phyloP scores from a whole-genome alignment of 2,113 vertebrate species.

The Elachura formosa region DNA sequence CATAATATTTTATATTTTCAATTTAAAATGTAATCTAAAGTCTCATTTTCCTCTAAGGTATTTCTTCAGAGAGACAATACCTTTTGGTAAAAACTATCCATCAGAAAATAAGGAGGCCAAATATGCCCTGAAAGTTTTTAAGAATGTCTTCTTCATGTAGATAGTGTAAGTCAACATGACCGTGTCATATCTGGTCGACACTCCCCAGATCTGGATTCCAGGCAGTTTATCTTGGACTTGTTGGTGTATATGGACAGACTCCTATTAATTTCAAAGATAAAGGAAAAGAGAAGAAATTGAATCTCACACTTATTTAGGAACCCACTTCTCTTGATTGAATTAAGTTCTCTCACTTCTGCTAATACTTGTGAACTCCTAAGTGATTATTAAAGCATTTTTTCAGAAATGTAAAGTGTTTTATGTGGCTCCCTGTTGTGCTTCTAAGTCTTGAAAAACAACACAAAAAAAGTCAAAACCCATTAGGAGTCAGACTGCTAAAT shows the following conservation, averaged over 20 bases:
- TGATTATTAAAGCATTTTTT: constrained; percentile 33
- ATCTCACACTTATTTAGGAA: not conserved
- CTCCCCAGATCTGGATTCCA: not conserved
- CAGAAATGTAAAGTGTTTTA: not conserved
- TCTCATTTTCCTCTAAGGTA: not conserved
- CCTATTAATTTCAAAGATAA: not conserved
- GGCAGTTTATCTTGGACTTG: not conserved
- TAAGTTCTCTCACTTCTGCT: constrained; percentile 16
- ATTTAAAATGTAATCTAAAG: not conserved
- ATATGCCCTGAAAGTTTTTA: not conserved
- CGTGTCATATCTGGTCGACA: rapidly evolving
- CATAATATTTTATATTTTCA: not conserved
- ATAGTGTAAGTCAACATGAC: not conserved
- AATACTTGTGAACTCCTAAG: constrained; percentile 13
- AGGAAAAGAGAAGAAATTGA: not conserved
- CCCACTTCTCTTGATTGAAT: constrained; percentile 46
- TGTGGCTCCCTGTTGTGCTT: not conserved
- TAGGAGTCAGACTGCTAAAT: not conserved
- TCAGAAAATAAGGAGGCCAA: not conserved
- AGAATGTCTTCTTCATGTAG: not conserved
- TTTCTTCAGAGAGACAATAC: not conserved
- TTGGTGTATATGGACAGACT: not conserved
- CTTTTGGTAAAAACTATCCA: not conserved
- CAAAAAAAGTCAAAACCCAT: not conserved
- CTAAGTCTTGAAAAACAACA: not conserved